Evolutionary conservation across 2,797 vertebrate species (phyloP), one percentile per base, ranked within the genome.

Genomic region (Chiloscyllium punctatum): DNA sequence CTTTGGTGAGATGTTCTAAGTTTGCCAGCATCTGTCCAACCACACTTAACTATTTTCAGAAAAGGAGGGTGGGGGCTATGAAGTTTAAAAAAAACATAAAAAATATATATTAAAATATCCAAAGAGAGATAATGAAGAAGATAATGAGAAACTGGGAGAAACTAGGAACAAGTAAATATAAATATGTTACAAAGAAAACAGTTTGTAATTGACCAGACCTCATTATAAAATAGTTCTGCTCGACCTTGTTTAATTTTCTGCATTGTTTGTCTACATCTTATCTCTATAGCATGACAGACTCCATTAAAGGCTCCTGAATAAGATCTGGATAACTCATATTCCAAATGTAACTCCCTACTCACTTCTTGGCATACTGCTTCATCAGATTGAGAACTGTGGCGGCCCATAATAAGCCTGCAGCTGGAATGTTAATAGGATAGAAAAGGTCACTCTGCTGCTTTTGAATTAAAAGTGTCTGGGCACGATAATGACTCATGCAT

Each of bases 341-440:
- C 13, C 53, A 57, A 90, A 90, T 68, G 33, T 37, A 66, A 18
- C 90, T 25, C 21, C 62, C 57, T 8, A 4, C 62, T 68, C 90
- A 68, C 68, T 68, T 92, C 21, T 15, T 27, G 33, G 27, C 13
- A 90, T n/a, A 33, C 62, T 92, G 90, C 62, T 21, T 69, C 57
- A 92, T 42, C 62, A 13, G 62, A 9, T 23, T 84, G 82, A 68
- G 25, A 68, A 68, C n/a, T 62, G 68, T 92, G 18, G n/a, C 23
- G 9, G 33, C 25, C n/a, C 21, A 69, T 68, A 92, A 68, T 42
- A 62, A 68, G n/a, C 62, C 33, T 92, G 90, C 18, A 68, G 90
- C 7, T 42, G 90, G 90, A 92, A 92, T 92, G 62, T 91, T 91
- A 68, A 91, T 91, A n/a, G 88, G 33, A 91, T 92, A 62, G 90